Conservation (phyloP, 1,140 invertebrate species). For the Nephila pilipes region DNA sequence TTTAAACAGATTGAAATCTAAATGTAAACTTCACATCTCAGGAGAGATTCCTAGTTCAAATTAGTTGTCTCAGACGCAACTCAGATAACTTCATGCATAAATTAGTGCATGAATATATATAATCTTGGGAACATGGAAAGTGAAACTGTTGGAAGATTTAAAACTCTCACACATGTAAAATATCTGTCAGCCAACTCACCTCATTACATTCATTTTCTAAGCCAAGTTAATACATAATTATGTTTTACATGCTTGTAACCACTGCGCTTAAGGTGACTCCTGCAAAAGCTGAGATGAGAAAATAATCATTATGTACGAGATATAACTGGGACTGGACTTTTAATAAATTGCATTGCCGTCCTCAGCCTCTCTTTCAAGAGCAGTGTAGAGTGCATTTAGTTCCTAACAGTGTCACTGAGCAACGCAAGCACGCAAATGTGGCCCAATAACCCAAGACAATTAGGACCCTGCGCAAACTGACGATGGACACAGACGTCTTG, state of each 20-base stretch:
- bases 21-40: too few relatives aligned
- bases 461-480: slow-evolving; percentile 2
- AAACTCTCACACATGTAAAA: too few relatives aligned
- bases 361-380: slow-evolving; percentile 19
- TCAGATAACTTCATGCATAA: too few relatives aligned
- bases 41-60: too few relatives aligned
- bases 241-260: not conserved
- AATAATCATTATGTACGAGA: slow-evolving; percentile 4
- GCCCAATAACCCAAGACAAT: slow-evolving; percentile 21
- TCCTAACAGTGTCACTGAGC: slow-evolving; percentile 37
- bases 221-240: not conserved
- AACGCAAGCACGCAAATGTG: not conserved
- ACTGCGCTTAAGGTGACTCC: not conserved
- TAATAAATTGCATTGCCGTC: not conserved
- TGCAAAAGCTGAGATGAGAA: not conserved
- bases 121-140: not conserved
- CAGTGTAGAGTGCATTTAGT: slow-evolving; percentile 37
- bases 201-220: slow-evolving; percentile 5
- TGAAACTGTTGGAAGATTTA: not conserved
- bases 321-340: not conserved
- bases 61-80: too few relatives aligned
- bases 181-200: not conserved
- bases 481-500: not conserved
- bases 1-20: too few relatives aligned
- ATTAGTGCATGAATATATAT: too few relatives aligned